Base-by-base conservation (phyloP, 2,113 vertebrate species). In the Hydrochoerus hydrochaeris region DNA sequence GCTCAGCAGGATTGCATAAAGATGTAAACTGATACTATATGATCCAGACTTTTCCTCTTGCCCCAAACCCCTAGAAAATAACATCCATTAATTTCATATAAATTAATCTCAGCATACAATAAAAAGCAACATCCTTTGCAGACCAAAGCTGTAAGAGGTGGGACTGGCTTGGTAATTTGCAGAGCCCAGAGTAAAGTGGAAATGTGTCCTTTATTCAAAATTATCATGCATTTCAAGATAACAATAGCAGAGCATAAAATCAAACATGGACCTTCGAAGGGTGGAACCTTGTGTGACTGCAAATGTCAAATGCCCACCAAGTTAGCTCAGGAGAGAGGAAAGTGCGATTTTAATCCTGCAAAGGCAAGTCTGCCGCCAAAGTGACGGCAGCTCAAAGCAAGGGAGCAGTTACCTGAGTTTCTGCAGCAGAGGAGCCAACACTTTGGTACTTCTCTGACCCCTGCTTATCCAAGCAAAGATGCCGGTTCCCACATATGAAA, bases 41-140 rank as follows among this genome's bases (percentile, higher is more conserved):
- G 49, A 52, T 24, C 73, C 46, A 77, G 41, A 60, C 63, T 65
- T 92, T 57, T 46, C 54, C 82, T 91, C 81, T 88, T 65, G 41
- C 62, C 60, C 85, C 67, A 65, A 46, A 80, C 60, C 75, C n/a
- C 75, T 85, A 86, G n/a, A 88, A 87, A 94, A 95, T 67, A 41
- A 20, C 38, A 54, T 16, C 35, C 22, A 62, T 57, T 49, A 58
- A 58, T 91, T 90, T 71, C 67, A 32, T n/a, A 24, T 30, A 57
- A 92, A 46, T 80, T 41, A 28, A 24, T 93, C 65, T 88, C 85
- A 60, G 2, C 46, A 16, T 65, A 73, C 91, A 89, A 69, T 81
- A 92, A 88, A 46, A 87, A 85, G 32, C 32, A 46, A 10, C 46
- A 2, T 84, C 80, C 26, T 97, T 75, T 54, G 86, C 62, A 88